phyloP scores from a whole-genome alignment of 1,140 invertebrate genomes.

The Nixonia krombeini region DNA sequence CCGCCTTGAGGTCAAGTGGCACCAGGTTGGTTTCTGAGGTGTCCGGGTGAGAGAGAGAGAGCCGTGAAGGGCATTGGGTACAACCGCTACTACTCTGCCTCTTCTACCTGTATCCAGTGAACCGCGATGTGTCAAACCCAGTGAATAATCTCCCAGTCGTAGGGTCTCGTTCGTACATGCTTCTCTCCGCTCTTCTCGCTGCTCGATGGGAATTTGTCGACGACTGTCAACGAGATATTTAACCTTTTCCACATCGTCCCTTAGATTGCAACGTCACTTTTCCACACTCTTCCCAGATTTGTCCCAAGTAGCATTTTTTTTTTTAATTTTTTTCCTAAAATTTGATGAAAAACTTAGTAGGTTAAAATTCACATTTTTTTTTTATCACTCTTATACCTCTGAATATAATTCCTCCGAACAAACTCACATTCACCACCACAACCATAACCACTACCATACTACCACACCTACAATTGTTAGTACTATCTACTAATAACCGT shows the following conservation, averaged over 20 bases:
- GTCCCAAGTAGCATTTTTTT: neutral
- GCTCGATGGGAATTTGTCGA: slow-evolving; percentile 14
- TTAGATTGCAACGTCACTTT: neutral
- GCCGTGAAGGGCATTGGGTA: slow-evolving; percentile 51
- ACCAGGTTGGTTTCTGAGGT: slow-evolving; percentile 62
- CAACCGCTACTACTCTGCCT: slow-evolving; percentile 52
- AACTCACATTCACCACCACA: slow-evolving; percentile 38
- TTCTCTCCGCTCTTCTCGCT: slow-evolving; percentile 4
- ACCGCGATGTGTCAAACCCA: slow-evolving; percentile 50
- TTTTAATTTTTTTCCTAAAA: too few species aligned
- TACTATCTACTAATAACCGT: slow-evolving; percentile 16
- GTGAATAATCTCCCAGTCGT: slow-evolving; percentile 54
- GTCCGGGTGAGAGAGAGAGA: slow-evolving; percentile 61
- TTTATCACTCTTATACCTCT: too few species aligned
- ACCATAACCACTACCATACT: too few species aligned
- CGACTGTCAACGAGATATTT: neutral
- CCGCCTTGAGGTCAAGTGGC: slow-evolving; percentile 64
- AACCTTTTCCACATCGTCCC: neutral
- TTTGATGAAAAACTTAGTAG: too few species aligned
- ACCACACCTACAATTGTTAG: too few species aligned
- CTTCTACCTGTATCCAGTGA: slow-evolving; percentile 56
- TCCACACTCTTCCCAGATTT: neutral
- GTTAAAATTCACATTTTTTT: too few species aligned
- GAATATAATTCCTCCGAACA: too few species aligned
- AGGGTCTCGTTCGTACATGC: slow-evolving; percentile 15